Evolutionary conservation across 2,888 invertebrate species (phyloP).

Genomic region (Cancer borealis): DNA sequence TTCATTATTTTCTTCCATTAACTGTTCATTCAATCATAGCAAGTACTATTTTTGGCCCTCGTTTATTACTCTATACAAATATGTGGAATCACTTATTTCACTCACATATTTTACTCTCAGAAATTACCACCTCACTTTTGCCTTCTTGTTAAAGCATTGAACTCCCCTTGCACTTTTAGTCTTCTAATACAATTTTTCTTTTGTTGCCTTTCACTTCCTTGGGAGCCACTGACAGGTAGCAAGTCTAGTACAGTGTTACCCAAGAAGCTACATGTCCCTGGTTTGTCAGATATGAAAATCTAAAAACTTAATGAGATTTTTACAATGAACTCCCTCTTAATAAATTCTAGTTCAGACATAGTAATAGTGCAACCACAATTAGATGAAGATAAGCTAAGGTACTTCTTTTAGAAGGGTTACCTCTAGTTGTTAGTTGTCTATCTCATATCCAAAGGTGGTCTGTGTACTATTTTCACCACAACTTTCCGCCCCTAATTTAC

Average conservation of each 20-base stretch:
- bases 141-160: neutral
- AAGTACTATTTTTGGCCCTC: too few relatives aligned
- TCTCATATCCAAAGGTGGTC: neutral
- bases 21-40: too few relatives aligned
- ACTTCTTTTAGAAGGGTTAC: neutral
- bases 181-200: neutral
- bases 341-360: neutral
- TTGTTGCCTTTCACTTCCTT: neutral
- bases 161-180: neutral
- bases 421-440: neutral
- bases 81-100: too few relatives aligned
- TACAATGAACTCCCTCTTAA: neutral
- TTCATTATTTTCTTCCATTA: too few relatives aligned
- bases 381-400: neutral
- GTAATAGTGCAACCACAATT: neutral
- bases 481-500: neutral
- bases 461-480: neutral
- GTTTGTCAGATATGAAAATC: neutral
- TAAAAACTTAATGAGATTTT: neutral
- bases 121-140: too few relatives aligned
- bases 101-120: too few relatives aligned
- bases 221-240: neutral
- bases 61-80: too few relatives aligned
- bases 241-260: neutral
- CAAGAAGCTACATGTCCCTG: neutral